phyloP scores from a whole-genome alignment of 2,113 vertebrate genomes.

The Pseudolaguvia tuberculata region DNA sequence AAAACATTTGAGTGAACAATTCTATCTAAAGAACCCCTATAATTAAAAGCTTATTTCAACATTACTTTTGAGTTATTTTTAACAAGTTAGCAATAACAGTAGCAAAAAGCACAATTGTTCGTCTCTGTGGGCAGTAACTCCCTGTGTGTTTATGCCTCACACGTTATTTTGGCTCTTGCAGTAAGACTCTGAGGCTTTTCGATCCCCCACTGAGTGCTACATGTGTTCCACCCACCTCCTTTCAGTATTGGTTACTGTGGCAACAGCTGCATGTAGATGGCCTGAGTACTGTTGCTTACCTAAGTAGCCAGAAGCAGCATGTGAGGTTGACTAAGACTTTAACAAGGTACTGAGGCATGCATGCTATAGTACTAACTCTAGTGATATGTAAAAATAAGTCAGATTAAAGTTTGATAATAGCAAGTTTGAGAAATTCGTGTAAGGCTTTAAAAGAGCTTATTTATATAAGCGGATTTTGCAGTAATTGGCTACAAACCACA shows the following conservation, averaged over 20 bases:
- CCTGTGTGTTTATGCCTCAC: neutral
- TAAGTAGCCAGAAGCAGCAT: neutral
- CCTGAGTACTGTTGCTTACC: conserved; percentile 41
- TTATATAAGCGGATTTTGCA: neutral
- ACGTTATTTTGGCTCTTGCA: conserved; percentile 5
- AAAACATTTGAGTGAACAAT: neutral
- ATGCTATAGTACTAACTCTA: neutral
- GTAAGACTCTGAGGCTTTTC: conserved; percentile 25
- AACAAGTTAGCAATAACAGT: neutral
- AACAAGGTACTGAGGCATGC: neutral
- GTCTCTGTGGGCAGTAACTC: conserved; percentile 4
- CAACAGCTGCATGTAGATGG: conserved; percentile 55
- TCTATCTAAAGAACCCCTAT: neutral
- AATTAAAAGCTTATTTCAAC: neutral
- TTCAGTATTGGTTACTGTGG: conserved; percentile 53
- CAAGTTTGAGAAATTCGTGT: neutral
- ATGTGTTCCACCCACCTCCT: conserved; percentile 46
- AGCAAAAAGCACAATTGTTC: conserved; percentile 3
- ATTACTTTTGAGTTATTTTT: conserved; percentile 1
- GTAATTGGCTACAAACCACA: neutral
- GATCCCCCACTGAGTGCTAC: conserved; percentile 25
- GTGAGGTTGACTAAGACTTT: neutral
- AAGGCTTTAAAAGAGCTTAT: neutral
- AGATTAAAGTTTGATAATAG: neutral
- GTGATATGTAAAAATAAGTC: too few relatives aligned